Percentiles rank a stretch among this genome's conserved stretches.
phyloP scores from a whole-genome alignment of 2,888 invertebrate species.

The Ectemnius cavifrons region DNA sequence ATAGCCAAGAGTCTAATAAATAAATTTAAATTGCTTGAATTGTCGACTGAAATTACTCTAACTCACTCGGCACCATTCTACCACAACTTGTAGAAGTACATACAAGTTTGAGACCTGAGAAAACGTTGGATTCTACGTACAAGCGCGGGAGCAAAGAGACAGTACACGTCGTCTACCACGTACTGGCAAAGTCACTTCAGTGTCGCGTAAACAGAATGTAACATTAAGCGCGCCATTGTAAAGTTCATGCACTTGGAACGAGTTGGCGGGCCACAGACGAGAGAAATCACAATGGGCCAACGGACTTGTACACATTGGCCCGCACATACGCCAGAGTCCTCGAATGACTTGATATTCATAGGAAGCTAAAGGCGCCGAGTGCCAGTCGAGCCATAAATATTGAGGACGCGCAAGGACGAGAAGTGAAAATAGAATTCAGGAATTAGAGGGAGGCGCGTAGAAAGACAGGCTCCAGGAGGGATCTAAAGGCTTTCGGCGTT shows the following conservation, averaged over 20 bases:
- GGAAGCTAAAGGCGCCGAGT: slow-evolving; percentile 7
- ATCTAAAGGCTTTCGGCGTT: slow-evolving; percentile 16
- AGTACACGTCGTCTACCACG: background rate
- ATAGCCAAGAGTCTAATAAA: too few species aligned
- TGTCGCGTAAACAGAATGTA: background rate
- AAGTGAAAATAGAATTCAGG: background rate
- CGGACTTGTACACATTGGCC: too few species aligned
- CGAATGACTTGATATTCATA: slow-evolving; percentile 1
- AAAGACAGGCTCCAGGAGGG: slow-evolving; percentile 2
- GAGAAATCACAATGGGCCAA: too few species aligned
- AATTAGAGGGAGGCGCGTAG: background rate
- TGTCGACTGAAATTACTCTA: too few species aligned
- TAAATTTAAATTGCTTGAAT: too few species aligned
- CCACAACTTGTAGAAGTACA: background rate
- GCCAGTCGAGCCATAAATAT: slow-evolving; percentile 7
- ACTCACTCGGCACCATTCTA: too few species aligned
- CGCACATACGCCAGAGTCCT: too few species aligned
- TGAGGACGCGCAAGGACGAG: background rate
- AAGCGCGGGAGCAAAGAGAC: background rate
- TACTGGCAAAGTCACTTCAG: background rate
- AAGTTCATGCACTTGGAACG: background rate
- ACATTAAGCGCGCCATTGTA: background rate
- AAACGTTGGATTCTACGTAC: background rate
- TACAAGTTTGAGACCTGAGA: too few species aligned
- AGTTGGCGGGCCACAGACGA: too few species aligned